Base-by-base conservation (phyloP, 2,888 invertebrate species). In the Cistogaster globosa region DNA sequence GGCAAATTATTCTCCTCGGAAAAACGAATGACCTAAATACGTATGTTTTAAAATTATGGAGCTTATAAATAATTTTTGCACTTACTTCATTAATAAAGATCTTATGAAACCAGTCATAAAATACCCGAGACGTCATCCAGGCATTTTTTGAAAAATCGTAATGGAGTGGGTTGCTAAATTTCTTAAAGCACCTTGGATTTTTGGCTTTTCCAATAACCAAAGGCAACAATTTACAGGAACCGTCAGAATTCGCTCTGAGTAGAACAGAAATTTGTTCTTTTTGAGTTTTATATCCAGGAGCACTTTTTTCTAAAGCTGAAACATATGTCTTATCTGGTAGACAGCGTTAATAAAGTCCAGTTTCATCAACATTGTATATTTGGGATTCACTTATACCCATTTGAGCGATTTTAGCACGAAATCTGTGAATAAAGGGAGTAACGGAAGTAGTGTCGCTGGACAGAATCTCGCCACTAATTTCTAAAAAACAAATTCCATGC, bases 41-140 rank as follows among this genome's bases (percentile, higher is more conserved):
- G 26, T 26, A 26, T 26, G 4, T 26, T 26, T 26, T 26, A 26
- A 26, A 26, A 26, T 2, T 26, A 26, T 26, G 26, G 26, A 26
- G 26, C 26, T 26, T 2, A 26, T 26, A 26, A 26, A 26, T 26
- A 26, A 26, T 26, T 26, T 26, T 26, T 26, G 26, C 6, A 12
- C 20, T 75, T 63, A 68, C 68, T 32, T 82, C 75, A 53, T 82
- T 75, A 68, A 77, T 83, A 77, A 83, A 77, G 57, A 77, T 71
- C 11, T 26, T 26, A 26, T 71, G 65, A 77, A 77, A 83, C 71
- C 76, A 76, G 2, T 83, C 42, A 22, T 67, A 42, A 82, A 82
- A 82, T 26, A 74, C 67, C 14, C 48, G 48, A 32, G 32, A 32
- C 32, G 32, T 32, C 32, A 32, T 32, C 8, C 32, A 32, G 8